phyloP scores from a whole-genome alignment of 2,113 vertebrate genomes.

The Microtus montanus region DNA sequence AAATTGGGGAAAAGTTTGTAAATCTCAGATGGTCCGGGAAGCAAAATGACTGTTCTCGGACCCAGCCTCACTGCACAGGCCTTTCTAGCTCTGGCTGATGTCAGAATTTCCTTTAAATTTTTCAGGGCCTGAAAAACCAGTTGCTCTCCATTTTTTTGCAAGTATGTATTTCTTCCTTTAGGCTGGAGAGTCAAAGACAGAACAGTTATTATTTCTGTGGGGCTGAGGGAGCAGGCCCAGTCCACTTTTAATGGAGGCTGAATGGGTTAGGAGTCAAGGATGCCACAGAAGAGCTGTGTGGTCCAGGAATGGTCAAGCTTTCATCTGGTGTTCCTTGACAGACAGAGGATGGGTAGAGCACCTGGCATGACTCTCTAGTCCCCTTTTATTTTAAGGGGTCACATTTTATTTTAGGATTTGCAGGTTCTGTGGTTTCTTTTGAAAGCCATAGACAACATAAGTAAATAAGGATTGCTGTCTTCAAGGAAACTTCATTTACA shows the following conservation, averaged over 20 bases:
- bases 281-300: not conserved
- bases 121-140: constrained; percentile 57
- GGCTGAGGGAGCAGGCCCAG: not conserved
- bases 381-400: not conserved
- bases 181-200: constrained; percentile 34
- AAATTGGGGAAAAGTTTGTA: constrained; percentile 30
- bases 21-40: constrained; percentile 25
- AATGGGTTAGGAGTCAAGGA: too few relatives aligned
- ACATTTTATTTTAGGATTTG: constrained; percentile 36
- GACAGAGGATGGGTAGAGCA: constrained; percentile 30
- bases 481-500: constrained; percentile 28
- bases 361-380: not conserved
- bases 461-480: constrained; percentile 1
- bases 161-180: constrained; percentile 55
- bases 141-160: constrained; percentile 55
- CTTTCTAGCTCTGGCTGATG: constrained; percentile 15
- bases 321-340: not conserved
- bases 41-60: constrained; percentile 61
- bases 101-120: constrained; percentile 8
- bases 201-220: constrained; percentile 42
- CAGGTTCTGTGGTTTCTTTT: constrained; percentile 3
- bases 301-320: not conserved
- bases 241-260: not conserved
- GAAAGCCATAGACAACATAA: not conserved
- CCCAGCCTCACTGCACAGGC: not conserved